Conservation (phyloP, 2,113 vertebrate species). For the Butastur rufipennis region DNA sequence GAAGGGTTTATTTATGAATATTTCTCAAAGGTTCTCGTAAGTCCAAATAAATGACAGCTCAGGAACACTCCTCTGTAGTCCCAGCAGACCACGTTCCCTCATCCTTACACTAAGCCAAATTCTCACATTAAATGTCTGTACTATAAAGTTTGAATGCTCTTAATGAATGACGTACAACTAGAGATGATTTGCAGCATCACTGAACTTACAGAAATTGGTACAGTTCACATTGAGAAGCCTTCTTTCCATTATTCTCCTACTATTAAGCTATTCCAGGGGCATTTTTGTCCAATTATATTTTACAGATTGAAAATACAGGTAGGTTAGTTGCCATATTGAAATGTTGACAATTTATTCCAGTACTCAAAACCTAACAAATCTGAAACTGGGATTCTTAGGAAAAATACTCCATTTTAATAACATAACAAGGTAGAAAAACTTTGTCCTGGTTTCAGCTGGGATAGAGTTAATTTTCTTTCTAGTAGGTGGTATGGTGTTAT, state of each 20-base stretch:
- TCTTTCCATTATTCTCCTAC: background rate
- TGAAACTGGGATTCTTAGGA: background rate
- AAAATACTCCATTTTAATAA: background rate
- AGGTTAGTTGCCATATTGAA: background rate
- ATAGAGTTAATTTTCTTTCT: too few species aligned
- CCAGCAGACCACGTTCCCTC: background rate
- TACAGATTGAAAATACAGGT: background rate
- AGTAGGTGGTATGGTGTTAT: too few species aligned
- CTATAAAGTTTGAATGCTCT: background rate
- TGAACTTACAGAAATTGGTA: background rate
- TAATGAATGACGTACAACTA: constrained; percentile 11
- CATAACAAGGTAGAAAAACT: background rate
- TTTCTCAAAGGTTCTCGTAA: background rate
- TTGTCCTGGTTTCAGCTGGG: too few species aligned
- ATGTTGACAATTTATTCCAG: background rate
- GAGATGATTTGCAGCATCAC: background rate
- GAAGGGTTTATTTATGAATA: background rate
- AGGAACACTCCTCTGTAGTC: background rate
- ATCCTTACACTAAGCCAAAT: background rate
- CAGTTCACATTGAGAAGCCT: background rate
- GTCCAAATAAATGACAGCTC: background rate
- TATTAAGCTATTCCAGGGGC: background rate
- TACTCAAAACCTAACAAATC: background rate
- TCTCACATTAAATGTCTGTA: background rate
- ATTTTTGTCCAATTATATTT: background rate